phyloP scores from a whole-genome alignment of 2,888 invertebrate species.

The Heteropelma amictum region DNA sequence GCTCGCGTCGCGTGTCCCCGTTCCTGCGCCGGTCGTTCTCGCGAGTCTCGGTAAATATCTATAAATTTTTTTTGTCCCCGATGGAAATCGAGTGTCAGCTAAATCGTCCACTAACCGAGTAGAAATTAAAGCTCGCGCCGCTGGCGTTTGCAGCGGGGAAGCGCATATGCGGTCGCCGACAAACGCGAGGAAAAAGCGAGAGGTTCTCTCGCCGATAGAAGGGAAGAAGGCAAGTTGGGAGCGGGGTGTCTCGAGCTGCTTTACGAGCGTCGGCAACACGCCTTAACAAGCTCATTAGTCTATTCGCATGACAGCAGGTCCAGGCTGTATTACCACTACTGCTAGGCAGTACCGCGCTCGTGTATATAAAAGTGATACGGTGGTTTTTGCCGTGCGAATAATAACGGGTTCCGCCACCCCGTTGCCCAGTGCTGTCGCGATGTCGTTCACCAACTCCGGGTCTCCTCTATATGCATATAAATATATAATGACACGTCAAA shows the following conservation, averaged over 20 bases:
- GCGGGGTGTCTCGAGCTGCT: conserved; percentile 55
- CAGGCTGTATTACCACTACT: conserved; percentile 31
- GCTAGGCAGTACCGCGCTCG: background rate
- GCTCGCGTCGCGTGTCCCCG: background rate
- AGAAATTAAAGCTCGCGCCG: conserved; percentile 37
- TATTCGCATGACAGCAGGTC: conserved; percentile 67
- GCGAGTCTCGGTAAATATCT: background rate
- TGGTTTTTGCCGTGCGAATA: conserved; percentile 56
- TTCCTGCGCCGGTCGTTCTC: background rate
- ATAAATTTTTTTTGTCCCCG: conserved; percentile 1
- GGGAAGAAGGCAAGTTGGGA: conserved; percentile 12
- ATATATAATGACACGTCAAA: background rate
- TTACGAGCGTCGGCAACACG: conserved; percentile 61
- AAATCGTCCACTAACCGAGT: conserved; percentile 25
- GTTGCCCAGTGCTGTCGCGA: conserved; percentile 47
- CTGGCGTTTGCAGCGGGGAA: conserved; percentile 8
- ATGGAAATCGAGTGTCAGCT: conserved; percentile 15
- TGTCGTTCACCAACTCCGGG: conserved; percentile 50
- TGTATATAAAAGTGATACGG: conserved; percentile 20
- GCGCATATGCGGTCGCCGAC: conserved; percentile 2
- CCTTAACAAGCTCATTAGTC: conserved; percentile 73
- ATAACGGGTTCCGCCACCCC: conserved; percentile 58
- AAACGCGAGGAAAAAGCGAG: conserved; percentile 33
- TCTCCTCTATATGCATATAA: conserved; percentile 32
- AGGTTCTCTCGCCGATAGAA: conserved; percentile 5